Conservation (phyloP, 2,888 invertebrate genomes). For the Tenthredo mesomela region DNA sequence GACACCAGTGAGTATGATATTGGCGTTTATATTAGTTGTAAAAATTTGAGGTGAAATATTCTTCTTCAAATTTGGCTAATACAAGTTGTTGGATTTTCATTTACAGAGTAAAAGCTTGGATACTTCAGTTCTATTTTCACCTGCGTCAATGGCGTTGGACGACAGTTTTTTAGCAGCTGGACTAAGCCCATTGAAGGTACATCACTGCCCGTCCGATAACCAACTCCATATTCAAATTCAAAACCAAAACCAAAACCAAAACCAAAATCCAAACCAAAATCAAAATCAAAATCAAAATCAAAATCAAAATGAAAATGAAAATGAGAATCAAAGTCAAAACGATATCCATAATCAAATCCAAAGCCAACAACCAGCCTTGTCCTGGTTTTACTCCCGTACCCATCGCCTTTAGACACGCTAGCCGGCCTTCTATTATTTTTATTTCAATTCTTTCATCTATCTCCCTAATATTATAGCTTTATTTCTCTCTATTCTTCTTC, state of each 20-base stretch:
- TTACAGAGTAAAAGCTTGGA: slow-evolving; percentile 93
- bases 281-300: slow-evolving; percentile 65
- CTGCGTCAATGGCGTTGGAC: slow-evolving; percentile 90
- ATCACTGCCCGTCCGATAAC: slow-evolving; percentile 74
- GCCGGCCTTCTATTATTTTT: slow-evolving; percentile 73
- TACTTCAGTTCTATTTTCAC: slow-evolving; percentile 90
- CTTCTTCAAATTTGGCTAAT: not conserved
- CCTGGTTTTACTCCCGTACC: slow-evolving; percentile 77
- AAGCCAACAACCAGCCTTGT: slow-evolving; percentile 71
- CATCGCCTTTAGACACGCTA: slow-evolving; percentile 78
- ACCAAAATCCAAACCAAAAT: slow-evolving; percentile 63
- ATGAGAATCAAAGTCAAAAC: slow-evolving; percentile 66
- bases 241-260: slow-evolving; percentile 63
- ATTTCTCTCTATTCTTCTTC: not conserved
- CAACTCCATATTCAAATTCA: slow-evolving; percentile 65
- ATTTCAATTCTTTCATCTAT: not conserved
- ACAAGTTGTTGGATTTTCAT: slow-evolving; percentile 48
- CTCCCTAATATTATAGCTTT: not conserved
- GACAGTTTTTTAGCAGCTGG: slow-evolving; percentile 87
- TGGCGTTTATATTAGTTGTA: not conserved
- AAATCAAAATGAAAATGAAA: slow-evolving; percentile 69
- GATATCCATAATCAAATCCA: slow-evolving; percentile 64
- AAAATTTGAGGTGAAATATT: not conserved
- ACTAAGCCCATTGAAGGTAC: slow-evolving; percentile 82
- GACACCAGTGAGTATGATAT: slow-evolving; percentile 84